Base-by-base conservation (phyloP, 2,888 invertebrate genomes). In the Cephus nigrinus region DNA sequence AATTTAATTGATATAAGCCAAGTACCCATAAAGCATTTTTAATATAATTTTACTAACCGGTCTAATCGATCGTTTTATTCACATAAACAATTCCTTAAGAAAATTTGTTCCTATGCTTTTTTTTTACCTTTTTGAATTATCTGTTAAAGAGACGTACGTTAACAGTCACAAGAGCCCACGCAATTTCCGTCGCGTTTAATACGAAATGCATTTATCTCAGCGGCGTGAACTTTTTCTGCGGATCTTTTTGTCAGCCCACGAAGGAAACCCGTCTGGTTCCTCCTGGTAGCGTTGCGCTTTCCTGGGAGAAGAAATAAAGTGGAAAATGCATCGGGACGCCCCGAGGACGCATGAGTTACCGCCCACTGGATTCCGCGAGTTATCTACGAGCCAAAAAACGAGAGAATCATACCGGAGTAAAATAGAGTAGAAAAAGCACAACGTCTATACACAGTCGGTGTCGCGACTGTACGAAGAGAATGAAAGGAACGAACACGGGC, bases 311-410 rank as follows among this genome's bases (percentile, higher is more conserved):
- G 82, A 81, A 83, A 82, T 82, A 81, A 75, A 80, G 81, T 80
- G 82, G 76, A 78, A 83, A 81, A 78, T 80, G 79, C 69, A 77
- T 69, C 40, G 68, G 75, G 73, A 31, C 31, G 33, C 32, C 69
- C 85, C 86, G 84, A 79, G 84, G 78, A 80, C 82, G 88, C 86
- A 89, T 89, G 89, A 89, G 86, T 90, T 88, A 89, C 87, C 86
- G 87, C 82, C 83, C 82, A 86, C 88, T 86, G 88, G 88, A 89
- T 88, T 90, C 85, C 84, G 84, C 55, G 55, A 55, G 55, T 55
- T 55, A 55, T 55, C 55, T 55, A 55, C 9, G 55, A 55, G 55
- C 23, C 23, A 55, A 55, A 55, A 23, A 55, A 55, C 9, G 9
- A 55, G 55, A 55, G 23, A 55, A 55, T 55, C 55, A 23, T 55